Evolutionary conservation across 2,888 invertebrate species (phyloP), one percentile per base, ranked within the genome.

Genomic region (Polyommatus icarus): DNA sequence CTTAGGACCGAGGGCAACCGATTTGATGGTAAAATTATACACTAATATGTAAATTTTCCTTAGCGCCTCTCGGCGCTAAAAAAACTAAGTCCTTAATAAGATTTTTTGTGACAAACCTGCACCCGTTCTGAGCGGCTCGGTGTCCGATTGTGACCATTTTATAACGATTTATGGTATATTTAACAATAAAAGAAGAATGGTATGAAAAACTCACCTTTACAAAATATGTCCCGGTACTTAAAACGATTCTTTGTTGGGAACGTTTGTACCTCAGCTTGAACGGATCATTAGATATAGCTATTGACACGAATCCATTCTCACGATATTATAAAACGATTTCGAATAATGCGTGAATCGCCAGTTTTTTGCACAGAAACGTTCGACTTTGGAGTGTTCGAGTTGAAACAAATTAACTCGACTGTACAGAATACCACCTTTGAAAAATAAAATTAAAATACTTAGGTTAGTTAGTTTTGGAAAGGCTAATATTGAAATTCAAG

Each of bases 101-200:
- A 80, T 83, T 83, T 84, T 86, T 87, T 88, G 86, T 85, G 73
- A 71, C 77, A 86, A 82, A 83, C 80, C 82, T 79, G 85, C 87
- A 87, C 86, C 87, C 86, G 84, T 84, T 82, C 85, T 84, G 82
- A 82, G 82, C 81, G 82, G 88, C 92, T 91, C 89, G 91, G 84
- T 84, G 87, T 87, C 86, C 84, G 84, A 88, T 86, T 87, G 85
- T 89, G 90, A 87, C 90, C 91, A 91, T 93, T 93, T 91, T 89
- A 89, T 87, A 87, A 92, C 88, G 91, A 94, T 94, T 93, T 94
- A 94, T 94, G 90, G 93, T 92, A 90, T 94, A 93, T 92, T 92
- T 88, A 90, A 93, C 93, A 92, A 93, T 91, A 90, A 91, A 90
- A 89, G 89, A 81, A 82, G 81, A 81, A 81, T 83, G 84, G 84